Conservation (phyloP, 2,113 vertebrate species). For the Dicerorhinus sumatrensis region DNA sequence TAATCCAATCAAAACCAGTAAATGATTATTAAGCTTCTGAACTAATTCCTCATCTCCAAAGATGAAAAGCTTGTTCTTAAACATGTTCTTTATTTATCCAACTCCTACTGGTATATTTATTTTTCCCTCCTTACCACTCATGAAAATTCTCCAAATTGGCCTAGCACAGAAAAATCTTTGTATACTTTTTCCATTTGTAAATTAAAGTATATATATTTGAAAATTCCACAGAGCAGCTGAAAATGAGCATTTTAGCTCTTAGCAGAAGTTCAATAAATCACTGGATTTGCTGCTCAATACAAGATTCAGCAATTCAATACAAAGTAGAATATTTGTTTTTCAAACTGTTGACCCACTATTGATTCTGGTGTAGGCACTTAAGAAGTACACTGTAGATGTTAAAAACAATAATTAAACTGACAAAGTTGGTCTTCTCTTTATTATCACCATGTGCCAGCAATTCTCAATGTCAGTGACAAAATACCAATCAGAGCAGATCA, state of each 20-base stretch:
- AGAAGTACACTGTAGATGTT: background rate
- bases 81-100: background rate
- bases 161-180: conserved; percentile 4
- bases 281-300: background rate
- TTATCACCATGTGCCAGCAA: background rate
- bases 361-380: background rate
- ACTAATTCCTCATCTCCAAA: background rate
- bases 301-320: background rate
- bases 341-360: background rate
- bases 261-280: background rate
- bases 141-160: conserved; percentile 18
- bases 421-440: background rate
- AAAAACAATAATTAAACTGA: background rate
- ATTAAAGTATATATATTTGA: background rate
- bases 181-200: conserved; percentile 35
- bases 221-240: conserved; percentile 5
- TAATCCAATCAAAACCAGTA: background rate
- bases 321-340: conserved; percentile 20
- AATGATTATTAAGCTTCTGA: conserved; percentile 20
- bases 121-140: conserved; percentile 5
- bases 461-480: background rate
- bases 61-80: conserved; percentile 43
- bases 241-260: conserved; percentile 35
- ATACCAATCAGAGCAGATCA: background rate
- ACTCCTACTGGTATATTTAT: conserved; percentile 17